Evolutionary conservation across 2,888 invertebrate species (phyloP).

Genomic region (Phaonia tiefii): DNA sequence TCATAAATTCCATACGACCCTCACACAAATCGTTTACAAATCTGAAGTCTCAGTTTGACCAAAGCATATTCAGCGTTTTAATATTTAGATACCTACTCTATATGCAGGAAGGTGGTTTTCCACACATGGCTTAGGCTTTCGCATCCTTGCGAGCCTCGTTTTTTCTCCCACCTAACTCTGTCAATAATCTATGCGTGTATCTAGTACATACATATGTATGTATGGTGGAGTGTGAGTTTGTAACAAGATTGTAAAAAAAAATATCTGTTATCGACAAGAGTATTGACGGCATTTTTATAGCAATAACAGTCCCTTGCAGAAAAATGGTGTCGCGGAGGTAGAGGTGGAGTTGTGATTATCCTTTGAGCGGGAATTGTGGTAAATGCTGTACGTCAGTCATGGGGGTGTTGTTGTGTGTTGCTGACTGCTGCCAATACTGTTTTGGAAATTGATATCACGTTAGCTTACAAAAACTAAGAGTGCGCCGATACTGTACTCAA

Average conservation of each 20-base stretch:
- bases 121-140: constrained; percentile 8
- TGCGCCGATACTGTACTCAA: background rate
- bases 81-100: constrained; percentile 10
- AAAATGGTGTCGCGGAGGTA: constrained; percentile 17
- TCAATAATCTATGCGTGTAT: constrained; percentile 2
- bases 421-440: constrained; percentile 14
- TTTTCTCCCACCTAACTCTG: background rate
- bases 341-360: too few relatives aligned
- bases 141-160: background rate
- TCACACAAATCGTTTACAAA: background rate
- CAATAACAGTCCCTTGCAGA: constrained; percentile 6
- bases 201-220: background rate
- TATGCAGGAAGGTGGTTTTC: constrained; percentile 14
- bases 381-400: background rate
- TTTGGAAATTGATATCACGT: constrained; percentile 32
- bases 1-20: background rate
- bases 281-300: constrained; percentile 34
- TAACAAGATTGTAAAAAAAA: constrained; percentile 31
- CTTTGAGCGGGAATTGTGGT: too few relatives aligned
- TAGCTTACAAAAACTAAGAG: constrained; percentile 25
- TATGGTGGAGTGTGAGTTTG: background rate
- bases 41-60: background rate
- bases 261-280: constrained; percentile 19
- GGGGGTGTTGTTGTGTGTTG: constrained; percentile 1
- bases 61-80: background rate